Percentiles rank a stretch among this genome's conserved stretches.
phyloP scores from a whole-genome alignment of 2,113 vertebrate species.

The Ovis aries region DNA sequence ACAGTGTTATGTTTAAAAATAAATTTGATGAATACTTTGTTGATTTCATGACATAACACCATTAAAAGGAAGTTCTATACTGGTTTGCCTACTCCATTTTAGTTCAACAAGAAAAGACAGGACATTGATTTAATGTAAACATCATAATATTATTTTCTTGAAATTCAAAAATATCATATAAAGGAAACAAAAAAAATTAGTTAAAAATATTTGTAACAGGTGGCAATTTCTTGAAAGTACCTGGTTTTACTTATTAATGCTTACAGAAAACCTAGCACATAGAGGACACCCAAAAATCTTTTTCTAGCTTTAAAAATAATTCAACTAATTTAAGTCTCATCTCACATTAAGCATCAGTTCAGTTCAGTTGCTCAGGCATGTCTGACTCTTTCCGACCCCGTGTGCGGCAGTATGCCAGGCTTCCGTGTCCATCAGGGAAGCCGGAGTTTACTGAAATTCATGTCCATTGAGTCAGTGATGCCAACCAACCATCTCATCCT shows the following conservation, averaged over 20 bases:
- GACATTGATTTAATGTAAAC: neutral
- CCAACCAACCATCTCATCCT: neutral
- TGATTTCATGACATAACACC: neutral
- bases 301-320: neutral
- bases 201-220: neutral
- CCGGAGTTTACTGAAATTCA: neutral
- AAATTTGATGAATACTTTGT: neutral
- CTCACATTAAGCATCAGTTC: neutral
- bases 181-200: neutral
- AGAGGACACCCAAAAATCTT: neutral
- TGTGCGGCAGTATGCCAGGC: neutral
- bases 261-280: neutral
- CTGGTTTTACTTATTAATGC: neutral
- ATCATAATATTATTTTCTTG: neutral
- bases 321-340: neutral
- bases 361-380: neutral
- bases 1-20: neutral
- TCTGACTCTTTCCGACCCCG: neutral
- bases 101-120: neutral
- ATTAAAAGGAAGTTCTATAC: neutral
- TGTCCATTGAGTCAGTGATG: neutral
- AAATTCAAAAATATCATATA: neutral
- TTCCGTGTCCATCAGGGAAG: neutral
- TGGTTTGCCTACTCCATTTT: neutral
- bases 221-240: neutral